phyloP scores from a whole-genome alignment of 1,140 invertebrate species.

The Platorchestia sp. region DNA sequence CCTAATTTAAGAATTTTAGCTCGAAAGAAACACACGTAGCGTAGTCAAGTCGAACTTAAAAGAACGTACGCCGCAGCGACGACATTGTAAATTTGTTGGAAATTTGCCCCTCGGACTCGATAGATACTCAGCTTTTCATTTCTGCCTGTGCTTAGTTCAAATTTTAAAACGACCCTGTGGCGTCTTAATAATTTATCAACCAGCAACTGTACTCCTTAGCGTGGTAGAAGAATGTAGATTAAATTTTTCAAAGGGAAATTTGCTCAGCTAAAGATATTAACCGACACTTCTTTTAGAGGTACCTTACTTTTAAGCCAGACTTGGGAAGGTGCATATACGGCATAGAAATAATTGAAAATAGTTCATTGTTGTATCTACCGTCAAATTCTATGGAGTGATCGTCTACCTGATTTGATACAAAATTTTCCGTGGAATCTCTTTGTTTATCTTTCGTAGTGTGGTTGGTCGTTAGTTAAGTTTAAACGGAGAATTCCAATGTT shows the following conservation, averaged over 20 bases:
- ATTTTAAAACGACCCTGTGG: neutral
- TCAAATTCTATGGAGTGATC: neutral
- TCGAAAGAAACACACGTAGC: too few species aligned
- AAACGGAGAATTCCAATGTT: neutral
- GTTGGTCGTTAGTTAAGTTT: neutral
- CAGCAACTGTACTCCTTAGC: neutral
- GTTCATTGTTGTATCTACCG: neutral
- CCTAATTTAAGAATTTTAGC: too few species aligned
- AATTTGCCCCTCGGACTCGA: too few species aligned
- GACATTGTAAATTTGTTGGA: too few species aligned
- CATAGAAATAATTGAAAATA: neutral
- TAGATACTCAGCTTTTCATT: neutral
- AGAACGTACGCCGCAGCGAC: too few species aligned
- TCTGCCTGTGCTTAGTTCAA: neutral
- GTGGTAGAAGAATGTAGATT: neutral
- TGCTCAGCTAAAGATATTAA: constrained; percentile 8
- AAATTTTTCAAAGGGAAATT: neutral
- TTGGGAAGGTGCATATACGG: neutral
- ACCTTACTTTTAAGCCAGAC: neutral
- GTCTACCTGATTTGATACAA: neutral
- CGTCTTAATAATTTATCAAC: neutral
- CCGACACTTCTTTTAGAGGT: neutral
- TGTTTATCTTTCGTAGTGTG: constrained; percentile 8
- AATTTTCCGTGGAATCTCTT: constrained; percentile 22
- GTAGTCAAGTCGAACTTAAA: too few species aligned